Evolutionary conservation across 2,113 vertebrate genomes (phyloP).

Genomic region (Pelecanus crispus): DNA sequence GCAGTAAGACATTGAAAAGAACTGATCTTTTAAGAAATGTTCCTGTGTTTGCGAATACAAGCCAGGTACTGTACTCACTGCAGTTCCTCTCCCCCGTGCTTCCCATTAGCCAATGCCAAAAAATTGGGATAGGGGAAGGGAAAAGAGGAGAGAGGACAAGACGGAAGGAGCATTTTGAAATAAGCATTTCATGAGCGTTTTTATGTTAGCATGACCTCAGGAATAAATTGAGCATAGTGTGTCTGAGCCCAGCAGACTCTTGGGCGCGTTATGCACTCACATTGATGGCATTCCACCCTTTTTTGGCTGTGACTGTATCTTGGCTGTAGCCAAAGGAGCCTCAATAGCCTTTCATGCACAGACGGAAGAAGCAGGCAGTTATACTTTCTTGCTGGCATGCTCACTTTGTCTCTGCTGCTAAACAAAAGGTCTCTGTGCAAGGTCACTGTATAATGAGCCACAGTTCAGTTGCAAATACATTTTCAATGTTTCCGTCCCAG

Average conservation of each 20-base stretch:
- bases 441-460: constrained; percentile 75
- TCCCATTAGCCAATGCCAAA: background rate
- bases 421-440: constrained; percentile 79
- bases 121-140: background rate
- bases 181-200: background rate
- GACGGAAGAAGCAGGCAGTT: constrained; percentile 57
- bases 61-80: background rate
- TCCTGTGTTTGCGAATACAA: background rate
- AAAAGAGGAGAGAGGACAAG: background rate
- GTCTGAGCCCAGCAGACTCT: background rate
- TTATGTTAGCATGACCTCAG: background rate
- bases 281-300: background rate
- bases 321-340: constrained; percentile 27
- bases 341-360: constrained; percentile 63
- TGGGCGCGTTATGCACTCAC: background rate
- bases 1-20: background rate
- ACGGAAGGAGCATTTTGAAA: background rate
- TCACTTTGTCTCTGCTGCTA: constrained; percentile 64
- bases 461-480: constrained; percentile 75
- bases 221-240: background rate
- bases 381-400: constrained; percentile 64
- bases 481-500: constrained; percentile 72
- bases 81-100: background rate
- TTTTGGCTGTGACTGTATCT: constrained; percentile 22
- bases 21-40: background rate